phyloP scores from a whole-genome alignment of 2,113 vertebrate species.

The Leptobrachium ailaonicum region DNA sequence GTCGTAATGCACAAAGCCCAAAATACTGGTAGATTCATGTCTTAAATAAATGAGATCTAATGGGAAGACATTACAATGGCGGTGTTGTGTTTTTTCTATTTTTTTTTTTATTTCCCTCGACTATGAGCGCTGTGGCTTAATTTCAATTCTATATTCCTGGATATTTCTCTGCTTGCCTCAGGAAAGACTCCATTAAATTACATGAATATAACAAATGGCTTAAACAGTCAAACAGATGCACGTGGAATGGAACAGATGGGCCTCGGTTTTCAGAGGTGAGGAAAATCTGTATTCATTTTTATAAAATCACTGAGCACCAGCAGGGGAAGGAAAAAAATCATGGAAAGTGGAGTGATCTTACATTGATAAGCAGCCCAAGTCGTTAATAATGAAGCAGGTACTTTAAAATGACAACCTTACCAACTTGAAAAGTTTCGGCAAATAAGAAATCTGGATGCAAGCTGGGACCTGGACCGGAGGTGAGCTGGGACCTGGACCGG shows the following conservation, averaged over 20 bases:
- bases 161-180: slow-evolving; percentile 50
- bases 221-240: slow-evolving; percentile 59
- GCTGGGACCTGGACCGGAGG: too few relatives aligned
- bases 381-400: too few relatives aligned
- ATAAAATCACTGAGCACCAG: slow-evolving; percentile 50
- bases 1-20: not conserved
- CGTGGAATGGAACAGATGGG: slow-evolving; percentile 56
- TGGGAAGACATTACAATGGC: slow-evolving; percentile 19
- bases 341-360: slow-evolving; percentile 11
- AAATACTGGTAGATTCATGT: slow-evolving; percentile 10
- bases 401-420: too few relatives aligned
- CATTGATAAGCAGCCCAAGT: too few relatives aligned
- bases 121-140: slow-evolving; percentile 38
- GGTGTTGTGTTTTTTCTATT: not conserved
- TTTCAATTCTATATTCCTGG: slow-evolving; percentile 47
- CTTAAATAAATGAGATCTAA: slow-evolving; percentile 12
- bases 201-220: slow-evolving; percentile 58
- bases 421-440: too few relatives aligned
- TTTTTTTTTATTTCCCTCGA: slow-evolving; percentile 4
- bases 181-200: slow-evolving; percentile 49
- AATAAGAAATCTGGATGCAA: too few relatives aligned
- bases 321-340: slow-evolving; percentile 41
- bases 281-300: slow-evolving; percentile 52
- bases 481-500: too few relatives aligned
- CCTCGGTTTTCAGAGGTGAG: slow-evolving; percentile 54